phyloP scores from a whole-genome alignment of 1,140 invertebrate species.

The Drosophila grimshawi region DNA sequence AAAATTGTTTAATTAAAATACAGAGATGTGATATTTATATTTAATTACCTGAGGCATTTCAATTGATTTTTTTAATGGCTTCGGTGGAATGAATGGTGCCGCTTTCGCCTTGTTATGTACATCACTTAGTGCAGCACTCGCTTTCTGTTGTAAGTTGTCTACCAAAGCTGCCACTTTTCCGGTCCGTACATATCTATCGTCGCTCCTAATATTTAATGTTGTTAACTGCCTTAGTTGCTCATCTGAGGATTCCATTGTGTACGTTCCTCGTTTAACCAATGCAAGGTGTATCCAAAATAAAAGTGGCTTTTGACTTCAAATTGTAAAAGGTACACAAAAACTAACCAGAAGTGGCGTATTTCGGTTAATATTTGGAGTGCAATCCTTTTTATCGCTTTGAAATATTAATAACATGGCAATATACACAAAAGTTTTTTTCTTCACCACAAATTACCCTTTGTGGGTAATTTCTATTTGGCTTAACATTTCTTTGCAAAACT shows the following conservation, averaged over 20 bases:
- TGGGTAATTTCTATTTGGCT: no score
- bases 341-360: no score
- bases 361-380: no score
- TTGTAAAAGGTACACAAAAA: no score
- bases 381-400: no score
- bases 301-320: no score
- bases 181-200: slow-evolving; percentile 23
- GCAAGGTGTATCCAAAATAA: no score
- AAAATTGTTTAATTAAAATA: neutral
- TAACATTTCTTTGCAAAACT: no score
- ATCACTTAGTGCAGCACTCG: neutral
- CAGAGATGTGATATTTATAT: neutral
- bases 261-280: neutral
- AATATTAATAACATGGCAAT: no score
- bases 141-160: slow-evolving; percentile 45
- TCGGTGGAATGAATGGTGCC: slow-evolving; percentile 56
- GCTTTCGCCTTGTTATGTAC: slow-evolving; percentile 3
- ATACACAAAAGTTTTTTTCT: no score
- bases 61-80: slow-evolving; percentile 41
- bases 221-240: slow-evolving; percentile 22
- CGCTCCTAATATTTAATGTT: slow-evolving; percentile 9
- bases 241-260: slow-evolving; percentile 23
- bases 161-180: slow-evolving; percentile 59
- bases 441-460: no score
- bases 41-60: slow-evolving; percentile 56